Evolutionary conservation across 2,888 invertebrate genomes (phyloP).

Genomic region (Scaptomyza parva): DNA sequence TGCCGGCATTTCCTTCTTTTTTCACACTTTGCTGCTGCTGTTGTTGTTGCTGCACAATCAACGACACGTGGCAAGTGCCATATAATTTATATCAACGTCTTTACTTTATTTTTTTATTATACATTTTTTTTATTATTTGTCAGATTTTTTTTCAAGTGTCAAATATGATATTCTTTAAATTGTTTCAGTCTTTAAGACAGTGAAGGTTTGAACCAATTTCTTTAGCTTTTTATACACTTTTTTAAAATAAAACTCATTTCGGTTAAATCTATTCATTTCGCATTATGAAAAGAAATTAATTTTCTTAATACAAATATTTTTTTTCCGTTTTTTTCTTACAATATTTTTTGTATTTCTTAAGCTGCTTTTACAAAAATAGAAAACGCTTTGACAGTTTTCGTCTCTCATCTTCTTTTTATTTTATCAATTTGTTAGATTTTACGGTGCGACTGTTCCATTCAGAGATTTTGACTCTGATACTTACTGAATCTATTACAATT

Average conservation of each 20-base stretch:
- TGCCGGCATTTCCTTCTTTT: conserved; percentile 67
- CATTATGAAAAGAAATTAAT: conserved; percentile 60
- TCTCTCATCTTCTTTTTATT: conserved; percentile 28
- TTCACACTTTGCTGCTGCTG: conserved; percentile 65
- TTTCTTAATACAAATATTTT: conserved; percentile 25
- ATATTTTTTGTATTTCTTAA: conserved; percentile 41
- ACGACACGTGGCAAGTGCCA: conserved; percentile 76
- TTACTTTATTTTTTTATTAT: conserved; percentile 24
- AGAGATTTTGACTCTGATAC: conserved; percentile 59
- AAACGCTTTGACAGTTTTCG: conserved; percentile 40
- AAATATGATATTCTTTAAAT: conserved; percentile 36
- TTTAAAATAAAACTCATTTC: conserved; percentile 45
- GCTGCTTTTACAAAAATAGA: conserved; percentile 46
- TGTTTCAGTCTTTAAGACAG: conserved; percentile 5
- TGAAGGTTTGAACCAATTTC: conserved; percentile 22
- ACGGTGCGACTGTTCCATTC: conserved; percentile 64
- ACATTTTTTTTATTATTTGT: conserved; percentile 14
- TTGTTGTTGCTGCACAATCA: conserved; percentile 57
- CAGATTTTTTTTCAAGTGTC: conserved; percentile 32
- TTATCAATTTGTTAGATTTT: conserved; percentile 65
- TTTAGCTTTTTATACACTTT: conserved; percentile 14
- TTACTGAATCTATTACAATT: conserved; percentile 75
- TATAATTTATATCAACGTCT: conserved; percentile 70
- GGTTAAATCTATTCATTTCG: conserved; percentile 42
- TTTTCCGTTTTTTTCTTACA: conserved; percentile 37